Conservation (phyloP, 2,888 invertebrate genomes). For the Liodrosophila aerea region DNA sequence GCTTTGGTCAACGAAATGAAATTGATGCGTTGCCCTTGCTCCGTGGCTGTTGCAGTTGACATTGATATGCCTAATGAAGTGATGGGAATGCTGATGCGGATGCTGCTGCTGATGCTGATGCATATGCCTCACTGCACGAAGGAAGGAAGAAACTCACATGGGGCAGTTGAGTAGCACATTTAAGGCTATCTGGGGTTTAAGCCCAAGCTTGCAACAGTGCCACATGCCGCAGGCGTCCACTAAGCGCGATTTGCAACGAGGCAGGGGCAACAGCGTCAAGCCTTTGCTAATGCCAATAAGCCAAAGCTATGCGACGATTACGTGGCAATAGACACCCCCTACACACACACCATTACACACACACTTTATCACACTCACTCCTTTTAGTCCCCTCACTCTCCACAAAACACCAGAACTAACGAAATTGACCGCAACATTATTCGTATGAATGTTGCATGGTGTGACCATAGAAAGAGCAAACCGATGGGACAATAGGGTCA, state of each 20-base stretch:
- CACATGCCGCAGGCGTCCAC: conserved; percentile 24
- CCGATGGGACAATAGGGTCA: neutral
- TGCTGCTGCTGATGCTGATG: conserved; percentile 47
- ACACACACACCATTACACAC: conserved; percentile 9
- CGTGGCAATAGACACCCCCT: conserved; percentile 4
- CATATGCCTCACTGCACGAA: conserved; percentile 11
- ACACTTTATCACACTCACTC: neutral
- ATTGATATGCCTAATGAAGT: conserved; percentile 70
- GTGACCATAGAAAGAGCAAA: conserved; percentile 16
- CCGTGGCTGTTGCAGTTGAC: conserved; percentile 42
- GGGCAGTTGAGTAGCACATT: neutral
- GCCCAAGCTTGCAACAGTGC: conserved; percentile 28
- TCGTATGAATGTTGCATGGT: conserved; percentile 62
- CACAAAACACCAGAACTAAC: conserved; percentile 32
- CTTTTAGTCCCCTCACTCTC: neutral
- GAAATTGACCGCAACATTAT: conserved; percentile 77
- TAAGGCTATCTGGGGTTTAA: conserved; percentile 33
- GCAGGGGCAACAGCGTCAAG: conserved; percentile 28
- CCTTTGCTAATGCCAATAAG: conserved; percentile 66
- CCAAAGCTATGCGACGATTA: conserved; percentile 37
- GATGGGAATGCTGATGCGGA: conserved; percentile 58
- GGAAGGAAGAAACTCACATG: too few species aligned
- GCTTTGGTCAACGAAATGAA: conserved; percentile 13
- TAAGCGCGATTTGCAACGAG: too few species aligned
- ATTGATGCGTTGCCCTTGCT: conserved; percentile 61